phyloP scores from a whole-genome alignment of 2,113 vertebrate species.

The Poecile atricapillus region DNA sequence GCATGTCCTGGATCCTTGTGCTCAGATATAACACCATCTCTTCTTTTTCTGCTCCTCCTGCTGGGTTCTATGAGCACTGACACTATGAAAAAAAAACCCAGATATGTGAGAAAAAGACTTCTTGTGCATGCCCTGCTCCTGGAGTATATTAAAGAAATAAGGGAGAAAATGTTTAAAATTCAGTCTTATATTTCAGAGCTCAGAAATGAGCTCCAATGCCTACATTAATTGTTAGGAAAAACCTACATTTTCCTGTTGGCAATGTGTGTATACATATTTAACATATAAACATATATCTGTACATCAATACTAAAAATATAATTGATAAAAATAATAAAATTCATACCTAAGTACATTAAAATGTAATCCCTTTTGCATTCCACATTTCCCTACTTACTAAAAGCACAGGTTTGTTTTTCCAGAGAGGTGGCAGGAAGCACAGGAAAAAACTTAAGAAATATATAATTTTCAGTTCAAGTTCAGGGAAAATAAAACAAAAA shows the following conservation, averaged over 20 bases:
- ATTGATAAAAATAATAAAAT: neutral
- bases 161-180: neutral
- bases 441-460: neutral
- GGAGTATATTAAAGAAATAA: neutral
- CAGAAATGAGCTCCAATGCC: neutral
- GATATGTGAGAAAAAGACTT: neutral
- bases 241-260: neutral
- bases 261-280: neutral
- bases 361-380: neutral
- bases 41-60: neutral
- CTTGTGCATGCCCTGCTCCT: fast-evolving
- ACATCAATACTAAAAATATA: neutral
- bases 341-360: neutral
- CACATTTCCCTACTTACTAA: neutral
- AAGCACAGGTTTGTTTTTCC: neutral
- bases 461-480: neutral
- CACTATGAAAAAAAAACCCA: neutral
- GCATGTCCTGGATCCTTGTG: neutral
- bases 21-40: neutral
- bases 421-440: neutral
- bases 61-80: neutral
- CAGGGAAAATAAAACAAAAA: fast-evolving
- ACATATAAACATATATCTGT: neutral
- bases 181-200: neutral
- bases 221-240: neutral